A percentile compares a stretch with the other conserved stretches of the same genome.
These are phyloP conservation scores for Semnornis frantzii DNA, from an alignment of 2,113 vertebrate species.

Conservation along the genomic window DNA sequence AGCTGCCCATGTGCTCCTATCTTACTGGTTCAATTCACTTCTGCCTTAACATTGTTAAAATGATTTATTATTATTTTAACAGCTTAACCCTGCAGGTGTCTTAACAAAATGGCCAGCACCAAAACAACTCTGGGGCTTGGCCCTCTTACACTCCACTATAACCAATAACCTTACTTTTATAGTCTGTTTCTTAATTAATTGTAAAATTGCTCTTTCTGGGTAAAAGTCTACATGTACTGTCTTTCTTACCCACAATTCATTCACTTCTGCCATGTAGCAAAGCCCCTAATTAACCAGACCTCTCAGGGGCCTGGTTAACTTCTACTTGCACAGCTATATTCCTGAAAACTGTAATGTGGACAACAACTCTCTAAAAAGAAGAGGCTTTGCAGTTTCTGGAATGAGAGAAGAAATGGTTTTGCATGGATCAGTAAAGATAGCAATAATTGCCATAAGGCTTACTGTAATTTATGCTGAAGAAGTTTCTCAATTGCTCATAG, in stretches of 20 bases:
- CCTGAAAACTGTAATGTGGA: conserved; percentile 35
- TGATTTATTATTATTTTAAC: not conserved
- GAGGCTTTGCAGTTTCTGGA: conserved; percentile 41
- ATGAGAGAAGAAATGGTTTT: conserved; percentile 58
- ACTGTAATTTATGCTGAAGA: conserved; percentile 62
- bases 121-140: not conserved
- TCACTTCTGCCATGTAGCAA: conserved; percentile 10
- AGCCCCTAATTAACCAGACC: conserved; percentile 49
- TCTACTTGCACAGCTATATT: conserved; percentile 41
- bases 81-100: not conserved
- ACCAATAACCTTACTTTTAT: not conserved
- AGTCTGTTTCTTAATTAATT: not conserved
- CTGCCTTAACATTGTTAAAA: not conserved
- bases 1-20: not conserved
- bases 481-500: conserved; percentile 61
- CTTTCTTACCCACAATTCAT: conserved; percentile 27
- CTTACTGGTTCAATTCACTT: not conserved
- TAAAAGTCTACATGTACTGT: not conserved
- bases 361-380: conserved; percentile 57
- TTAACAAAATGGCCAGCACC: not conserved
- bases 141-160: not conserved
- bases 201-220: conserved; percentile 5
- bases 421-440: conserved; percentile 67
- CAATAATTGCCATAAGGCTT: conserved; percentile 65
- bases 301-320: conserved; percentile 55